Conservation (phyloP, 2,888 invertebrate species). For the Teinopalpus imperialis region DNA sequence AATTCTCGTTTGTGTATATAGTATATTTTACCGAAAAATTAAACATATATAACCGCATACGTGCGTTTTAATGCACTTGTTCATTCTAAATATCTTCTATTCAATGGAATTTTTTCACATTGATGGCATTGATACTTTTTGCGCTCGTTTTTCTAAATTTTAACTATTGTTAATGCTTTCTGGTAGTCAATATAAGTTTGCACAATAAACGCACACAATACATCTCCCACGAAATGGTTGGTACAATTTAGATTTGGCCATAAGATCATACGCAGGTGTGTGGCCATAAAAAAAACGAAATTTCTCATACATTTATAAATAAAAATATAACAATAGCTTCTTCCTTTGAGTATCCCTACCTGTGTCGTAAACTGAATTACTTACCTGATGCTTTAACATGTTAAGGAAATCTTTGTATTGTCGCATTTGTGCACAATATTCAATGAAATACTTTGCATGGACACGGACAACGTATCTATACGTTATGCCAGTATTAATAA, state of each 20-base stretch:
- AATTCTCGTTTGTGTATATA: no score
- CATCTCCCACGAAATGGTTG: conserved; percentile 3
- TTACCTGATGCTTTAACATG: conserved; percentile 7
- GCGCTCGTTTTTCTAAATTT: no score
- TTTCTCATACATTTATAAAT: no score
- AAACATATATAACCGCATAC: no score
- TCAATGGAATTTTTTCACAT: no score
- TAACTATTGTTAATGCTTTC: no score
- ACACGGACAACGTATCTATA: neutral
- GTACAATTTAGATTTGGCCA: conserved; percentile 9
- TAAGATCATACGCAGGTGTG: conserved; percentile 17
- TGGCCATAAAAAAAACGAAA: conserved; percentile 15
- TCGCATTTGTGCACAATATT: conserved; percentile 1
- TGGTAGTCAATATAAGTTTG: no score
- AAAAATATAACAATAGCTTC: conserved; percentile 17
- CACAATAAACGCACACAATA: conserved; percentile 10
- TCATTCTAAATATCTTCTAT: no score
- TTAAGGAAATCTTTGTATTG: conserved; percentile 6
- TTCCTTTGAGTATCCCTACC: conserved; percentile 17
- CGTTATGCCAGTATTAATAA: neutral
- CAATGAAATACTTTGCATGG: neutral
- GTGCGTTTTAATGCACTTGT: no score
- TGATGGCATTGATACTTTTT: no score
- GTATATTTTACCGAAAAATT: no score
- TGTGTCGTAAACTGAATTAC: conserved; percentile 15